Conservation (phyloP, 2,888 invertebrate genomes). For the Osmoderma eremita region DNA sequence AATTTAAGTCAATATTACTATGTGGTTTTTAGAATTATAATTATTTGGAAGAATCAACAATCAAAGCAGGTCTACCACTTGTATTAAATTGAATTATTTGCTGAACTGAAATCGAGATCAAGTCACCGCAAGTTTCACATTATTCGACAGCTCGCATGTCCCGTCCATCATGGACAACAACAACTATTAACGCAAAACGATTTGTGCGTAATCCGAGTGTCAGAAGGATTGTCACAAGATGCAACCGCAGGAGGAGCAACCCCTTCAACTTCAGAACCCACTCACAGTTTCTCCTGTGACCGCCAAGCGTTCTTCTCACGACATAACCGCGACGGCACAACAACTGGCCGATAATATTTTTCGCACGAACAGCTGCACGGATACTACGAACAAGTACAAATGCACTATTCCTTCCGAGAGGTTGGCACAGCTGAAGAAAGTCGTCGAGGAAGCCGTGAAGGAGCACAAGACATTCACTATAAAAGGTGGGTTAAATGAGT, state of each 20-base stretch:
- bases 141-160: background rate
- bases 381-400: conserved; percentile 52
- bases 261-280: background rate
- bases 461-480: conserved; percentile 75
- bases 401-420: conserved; percentile 73
- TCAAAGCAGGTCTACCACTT: too few species aligned
- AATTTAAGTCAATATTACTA: too few species aligned
- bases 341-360: conserved; percentile 41
- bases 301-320: conserved; percentile 34
- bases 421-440: conserved; percentile 72
- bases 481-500: conserved; percentile 60
- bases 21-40: too few species aligned
- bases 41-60: too few species aligned
- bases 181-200: background rate
- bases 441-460: conserved; percentile 73
- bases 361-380: conserved; percentile 31
- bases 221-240: conserved; percentile 44
- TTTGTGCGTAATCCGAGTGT: conserved; percentile 30
- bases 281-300: conserved; percentile 8
- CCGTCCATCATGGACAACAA: background rate
- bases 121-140: background rate
- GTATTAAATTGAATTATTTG: too few species aligned
- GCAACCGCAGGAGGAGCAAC: conserved; percentile 21
- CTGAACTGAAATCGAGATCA: background rate
- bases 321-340: conserved; percentile 31